Conservation (phyloP, 2,888 invertebrate genomes). For the Sphaerophoria taeniata region DNA sequence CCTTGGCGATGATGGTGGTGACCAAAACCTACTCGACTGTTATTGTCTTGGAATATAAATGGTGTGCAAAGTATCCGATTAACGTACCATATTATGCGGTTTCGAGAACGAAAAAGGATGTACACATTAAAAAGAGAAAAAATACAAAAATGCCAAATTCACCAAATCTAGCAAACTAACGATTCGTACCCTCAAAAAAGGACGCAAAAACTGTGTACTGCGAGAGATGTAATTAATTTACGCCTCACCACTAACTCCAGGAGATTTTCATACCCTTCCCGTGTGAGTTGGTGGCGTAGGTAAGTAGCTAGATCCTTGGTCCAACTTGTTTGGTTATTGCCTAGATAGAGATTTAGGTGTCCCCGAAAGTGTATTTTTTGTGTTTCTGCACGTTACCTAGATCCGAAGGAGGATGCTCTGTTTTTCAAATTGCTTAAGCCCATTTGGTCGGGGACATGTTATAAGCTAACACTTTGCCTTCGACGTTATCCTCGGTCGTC, state of each 20-base stretch:
- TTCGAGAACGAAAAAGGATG: conserved; percentile 36
- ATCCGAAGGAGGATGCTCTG: conserved; percentile 48
- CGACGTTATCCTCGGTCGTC: not conserved
- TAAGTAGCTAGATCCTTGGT: not conserved
- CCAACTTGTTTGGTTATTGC: conserved; percentile 61
- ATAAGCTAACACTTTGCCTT: conserved; percentile 1
- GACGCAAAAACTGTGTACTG: conserved; percentile 57
- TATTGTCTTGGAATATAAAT: conserved; percentile 67
- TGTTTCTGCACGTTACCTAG: not conserved
- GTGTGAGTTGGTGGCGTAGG: conserved; percentile 33
- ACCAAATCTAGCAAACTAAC: too few relatives aligned
- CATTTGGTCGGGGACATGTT: conserved; percentile 65
- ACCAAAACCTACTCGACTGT: conserved; percentile 39
- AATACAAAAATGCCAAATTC: too few relatives aligned
- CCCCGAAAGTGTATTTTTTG: conserved; percentile 43
- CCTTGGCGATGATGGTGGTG: too few relatives aligned
- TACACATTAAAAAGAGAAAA: not conserved
- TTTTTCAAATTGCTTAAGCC: conserved; percentile 47
- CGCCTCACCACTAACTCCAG: conserved; percentile 64
- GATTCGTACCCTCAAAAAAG: not conserved
- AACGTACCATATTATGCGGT: conserved; percentile 71
- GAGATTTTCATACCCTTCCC: conserved; percentile 17
- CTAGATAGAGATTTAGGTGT: conserved; percentile 37
- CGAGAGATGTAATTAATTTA: conserved; percentile 71
- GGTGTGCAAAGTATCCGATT: conserved; percentile 72